phyloP scores from a whole-genome alignment of 1,140 invertebrate genomes.

The Drosophila rhopaloa region DNA sequence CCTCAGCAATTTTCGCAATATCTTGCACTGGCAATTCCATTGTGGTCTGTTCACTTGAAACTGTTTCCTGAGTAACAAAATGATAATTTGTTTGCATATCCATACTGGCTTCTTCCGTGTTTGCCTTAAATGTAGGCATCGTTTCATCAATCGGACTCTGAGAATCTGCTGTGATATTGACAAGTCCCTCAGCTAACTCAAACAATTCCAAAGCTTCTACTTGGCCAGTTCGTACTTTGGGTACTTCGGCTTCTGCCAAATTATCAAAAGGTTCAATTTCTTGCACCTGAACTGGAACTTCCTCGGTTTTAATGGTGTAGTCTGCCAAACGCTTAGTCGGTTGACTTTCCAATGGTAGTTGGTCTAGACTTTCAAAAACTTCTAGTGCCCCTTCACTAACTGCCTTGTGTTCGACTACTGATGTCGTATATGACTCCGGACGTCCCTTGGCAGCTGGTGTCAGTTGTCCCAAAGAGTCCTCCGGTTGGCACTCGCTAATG shows the following conservation, averaged over 20 bases:
- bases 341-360: slow-evolving; percentile 5
- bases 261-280: slow-evolving; percentile 85
- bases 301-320: slow-evolving; percentile 37
- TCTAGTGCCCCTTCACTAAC: slow-evolving; percentile 25
- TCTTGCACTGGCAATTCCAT: slow-evolving; percentile 2
- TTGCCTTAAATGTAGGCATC: slow-evolving; percentile 30
- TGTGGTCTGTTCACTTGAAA: slow-evolving; percentile 27
- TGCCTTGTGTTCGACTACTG: slow-evolving; percentile 34
- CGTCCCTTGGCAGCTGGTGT: neutral
- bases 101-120: slow-evolving; percentile 32
- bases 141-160: slow-evolving; percentile 66
- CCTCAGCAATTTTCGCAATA: slow-evolving; percentile 28
- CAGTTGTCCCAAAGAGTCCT: slow-evolving; percentile 43
- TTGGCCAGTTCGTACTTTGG: slow-evolving; percentile 7
- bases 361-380: slow-evolving; percentile 45
- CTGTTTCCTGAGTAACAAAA: slow-evolving; percentile 41
- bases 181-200: slow-evolving; percentile 47
- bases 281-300: slow-evolving; percentile 86
- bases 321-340: slow-evolving; percentile 40
- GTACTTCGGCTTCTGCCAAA: neutral
- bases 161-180: slow-evolving; percentile 51
- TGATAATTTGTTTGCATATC: slow-evolving; percentile 43
- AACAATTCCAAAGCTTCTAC: slow-evolving; percentile 31
- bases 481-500: slow-evolving; percentile 50
- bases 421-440: slow-evolving; percentile 15